A percentile compares a stretch with the other conserved stretches of the same genome.
Conservation (phyloP, 2,113 vertebrate species). For the Embiotoca jacksoni region DNA sequence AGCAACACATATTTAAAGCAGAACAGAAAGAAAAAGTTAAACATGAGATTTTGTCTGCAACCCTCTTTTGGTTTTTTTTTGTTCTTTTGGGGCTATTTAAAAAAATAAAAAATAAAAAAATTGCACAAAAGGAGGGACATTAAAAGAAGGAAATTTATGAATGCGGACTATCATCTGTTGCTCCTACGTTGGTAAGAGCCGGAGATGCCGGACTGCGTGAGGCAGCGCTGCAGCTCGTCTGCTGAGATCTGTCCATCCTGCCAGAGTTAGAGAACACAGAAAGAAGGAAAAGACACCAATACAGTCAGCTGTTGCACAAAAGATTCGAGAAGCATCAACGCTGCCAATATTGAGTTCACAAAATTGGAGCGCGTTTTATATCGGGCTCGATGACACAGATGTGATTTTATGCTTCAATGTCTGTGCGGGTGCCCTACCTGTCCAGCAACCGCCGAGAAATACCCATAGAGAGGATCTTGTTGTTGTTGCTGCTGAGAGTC, state of each 20-base stretch:
- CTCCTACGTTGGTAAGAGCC: constrained; percentile 92
- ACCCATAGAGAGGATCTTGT: constrained; percentile 84
- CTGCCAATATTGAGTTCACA: background rate
- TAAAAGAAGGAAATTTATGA: too few species aligned
- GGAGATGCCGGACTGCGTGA: constrained; percentile 90
- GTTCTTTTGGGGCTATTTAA: too few species aligned
- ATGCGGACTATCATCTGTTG: too few species aligned
- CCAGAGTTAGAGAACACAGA: background rate
- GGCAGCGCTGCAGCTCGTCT: constrained; percentile 93
- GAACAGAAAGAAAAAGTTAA: too few species aligned
- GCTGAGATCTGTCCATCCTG: constrained; percentile 95
- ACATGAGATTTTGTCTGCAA: too few species aligned
- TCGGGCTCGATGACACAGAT: background rate
- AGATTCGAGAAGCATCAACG: background rate
- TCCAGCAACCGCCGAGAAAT: constrained; percentile 81
- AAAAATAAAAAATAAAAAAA: too few species aligned
- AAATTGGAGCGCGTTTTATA: background rate
- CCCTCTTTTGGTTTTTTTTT: too few species aligned
- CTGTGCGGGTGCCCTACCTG: constrained; percentile 66
- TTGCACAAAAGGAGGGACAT: too few species aligned
- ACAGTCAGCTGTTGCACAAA: background rate
- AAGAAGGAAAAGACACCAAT: background rate
- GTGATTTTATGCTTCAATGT: background rate
- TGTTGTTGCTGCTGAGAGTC: constrained; percentile 73
- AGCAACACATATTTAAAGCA: too few species aligned